Percentiles rank a stretch among this genome's conserved stretches.
Evolutionary conservation across 2,113 vertebrate genomes (phyloP).

Genomic region (Gymnogyps californianus): DNA sequence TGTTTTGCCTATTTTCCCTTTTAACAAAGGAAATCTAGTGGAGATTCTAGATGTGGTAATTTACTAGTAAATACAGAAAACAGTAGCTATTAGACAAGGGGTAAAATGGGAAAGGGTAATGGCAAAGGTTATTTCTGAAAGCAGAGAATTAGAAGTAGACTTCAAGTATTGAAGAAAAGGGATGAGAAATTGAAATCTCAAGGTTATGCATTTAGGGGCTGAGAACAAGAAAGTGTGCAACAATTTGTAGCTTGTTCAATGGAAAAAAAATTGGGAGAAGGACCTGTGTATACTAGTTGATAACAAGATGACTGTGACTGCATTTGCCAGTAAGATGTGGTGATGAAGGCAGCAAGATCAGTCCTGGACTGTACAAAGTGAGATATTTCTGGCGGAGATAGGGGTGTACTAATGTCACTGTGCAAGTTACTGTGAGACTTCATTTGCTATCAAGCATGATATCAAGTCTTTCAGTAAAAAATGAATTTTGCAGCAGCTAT

Average conservation of each 20-base stretch:
- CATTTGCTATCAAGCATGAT: background rate
- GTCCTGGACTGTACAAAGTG: background rate
- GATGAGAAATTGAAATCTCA: background rate
- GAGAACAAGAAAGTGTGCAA: background rate
- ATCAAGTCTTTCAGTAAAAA: background rate
- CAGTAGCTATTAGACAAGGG: background rate
- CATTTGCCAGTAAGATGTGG: background rate
- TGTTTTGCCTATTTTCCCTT: background rate
- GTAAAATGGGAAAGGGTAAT: background rate
- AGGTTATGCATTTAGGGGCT: background rate
- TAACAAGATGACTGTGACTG: background rate
- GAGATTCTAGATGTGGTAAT: background rate
- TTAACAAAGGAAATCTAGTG: background rate
- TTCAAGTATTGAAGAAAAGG: background rate
- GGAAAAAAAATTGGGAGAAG: background rate
- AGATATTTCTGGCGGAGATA: background rate
- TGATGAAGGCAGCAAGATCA: background rate
- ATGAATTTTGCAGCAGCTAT: background rate
- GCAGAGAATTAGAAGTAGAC: background rate
- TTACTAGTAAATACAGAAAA: background rate
- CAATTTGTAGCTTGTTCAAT: background rate
- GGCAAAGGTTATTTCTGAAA: background rate
- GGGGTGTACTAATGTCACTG: background rate
- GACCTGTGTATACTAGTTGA: rapidly evolving
- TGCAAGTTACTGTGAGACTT: background rate